Evolutionary conservation across 2,888 invertebrate species (phyloP).

Genomic region (Calameuta idolon): DNA sequence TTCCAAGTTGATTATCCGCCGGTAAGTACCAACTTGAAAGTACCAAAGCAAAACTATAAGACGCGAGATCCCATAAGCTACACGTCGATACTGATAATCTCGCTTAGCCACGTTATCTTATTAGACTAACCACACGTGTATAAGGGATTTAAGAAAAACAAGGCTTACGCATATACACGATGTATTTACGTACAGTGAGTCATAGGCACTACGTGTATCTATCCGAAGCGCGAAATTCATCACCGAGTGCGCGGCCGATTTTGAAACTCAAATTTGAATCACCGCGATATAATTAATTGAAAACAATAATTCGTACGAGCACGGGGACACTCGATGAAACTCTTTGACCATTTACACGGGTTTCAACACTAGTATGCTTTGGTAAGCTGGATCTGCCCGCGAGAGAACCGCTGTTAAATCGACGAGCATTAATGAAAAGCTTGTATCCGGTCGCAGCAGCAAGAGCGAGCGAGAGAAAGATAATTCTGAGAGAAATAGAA

Average conservation of each 20-base stretch:
- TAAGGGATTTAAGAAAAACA: no score
- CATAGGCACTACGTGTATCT: neutral
- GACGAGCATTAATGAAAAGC: constrained; percentile 3
- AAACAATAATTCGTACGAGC: neutral
- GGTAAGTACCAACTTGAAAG: neutral
- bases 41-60: neutral
- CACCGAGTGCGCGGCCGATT: neutral
- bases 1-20: neutral
- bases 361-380: neutral
- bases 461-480: neutral
- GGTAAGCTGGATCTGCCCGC: neutral
- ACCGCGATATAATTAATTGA: neutral
- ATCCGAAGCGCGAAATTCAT: neutral
- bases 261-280: neutral
- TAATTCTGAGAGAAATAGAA: neutral
- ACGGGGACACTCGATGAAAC: neutral
- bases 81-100: neutral
- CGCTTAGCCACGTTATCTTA: no score
- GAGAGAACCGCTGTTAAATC: neutral
- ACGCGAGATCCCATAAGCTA: neutral
- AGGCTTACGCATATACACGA: no score
- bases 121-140: no score
- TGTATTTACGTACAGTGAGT: neutral
- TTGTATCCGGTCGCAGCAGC: neutral
- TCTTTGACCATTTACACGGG: neutral